Conservation (phyloP, 2,797 vertebrate species). For the Eidolon dupreanum region DNA sequence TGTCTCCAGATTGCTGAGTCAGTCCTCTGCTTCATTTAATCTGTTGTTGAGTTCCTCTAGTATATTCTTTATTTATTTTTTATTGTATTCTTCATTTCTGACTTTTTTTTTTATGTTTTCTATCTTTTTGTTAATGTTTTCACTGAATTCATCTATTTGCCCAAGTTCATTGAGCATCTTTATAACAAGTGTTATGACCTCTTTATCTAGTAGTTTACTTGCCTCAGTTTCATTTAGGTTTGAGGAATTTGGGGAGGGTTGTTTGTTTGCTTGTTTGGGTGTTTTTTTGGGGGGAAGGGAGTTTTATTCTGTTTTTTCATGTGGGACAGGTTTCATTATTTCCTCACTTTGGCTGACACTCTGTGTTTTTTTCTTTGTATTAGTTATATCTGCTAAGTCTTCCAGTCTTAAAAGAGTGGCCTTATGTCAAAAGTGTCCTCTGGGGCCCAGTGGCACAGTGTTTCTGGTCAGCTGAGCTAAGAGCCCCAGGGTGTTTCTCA, state of each 20-base stretch:
- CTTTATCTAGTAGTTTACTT: no score
- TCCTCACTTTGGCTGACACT: neutral
- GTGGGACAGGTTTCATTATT: neutral
- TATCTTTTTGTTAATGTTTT: neutral
- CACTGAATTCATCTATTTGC: neutral
- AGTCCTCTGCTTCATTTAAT: neutral
- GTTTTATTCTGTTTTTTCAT: neutral
- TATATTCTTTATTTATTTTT: neutral
- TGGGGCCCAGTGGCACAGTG: neutral
- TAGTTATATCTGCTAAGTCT: no score
- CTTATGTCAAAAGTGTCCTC: no score
- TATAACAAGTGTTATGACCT: neutral
- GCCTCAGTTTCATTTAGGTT: no score
- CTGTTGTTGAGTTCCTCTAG: neutral
- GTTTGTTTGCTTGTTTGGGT: no score
- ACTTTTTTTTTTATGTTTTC: neutral
- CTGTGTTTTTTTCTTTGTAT: neutral
- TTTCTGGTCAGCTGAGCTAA: neutral
- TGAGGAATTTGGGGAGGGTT: no score
- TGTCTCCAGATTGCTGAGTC: neutral
- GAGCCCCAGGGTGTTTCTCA: neutral
- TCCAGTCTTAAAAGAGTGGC: no score
- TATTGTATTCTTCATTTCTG: neutral
- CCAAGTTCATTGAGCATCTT: neutral
- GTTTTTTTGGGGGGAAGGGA: neutral